Evolutionary conservation across 2,888 invertebrate genomes (phyloP), one percentile per base, ranked within the genome.

Genomic region (Folsomia candida): DNA sequence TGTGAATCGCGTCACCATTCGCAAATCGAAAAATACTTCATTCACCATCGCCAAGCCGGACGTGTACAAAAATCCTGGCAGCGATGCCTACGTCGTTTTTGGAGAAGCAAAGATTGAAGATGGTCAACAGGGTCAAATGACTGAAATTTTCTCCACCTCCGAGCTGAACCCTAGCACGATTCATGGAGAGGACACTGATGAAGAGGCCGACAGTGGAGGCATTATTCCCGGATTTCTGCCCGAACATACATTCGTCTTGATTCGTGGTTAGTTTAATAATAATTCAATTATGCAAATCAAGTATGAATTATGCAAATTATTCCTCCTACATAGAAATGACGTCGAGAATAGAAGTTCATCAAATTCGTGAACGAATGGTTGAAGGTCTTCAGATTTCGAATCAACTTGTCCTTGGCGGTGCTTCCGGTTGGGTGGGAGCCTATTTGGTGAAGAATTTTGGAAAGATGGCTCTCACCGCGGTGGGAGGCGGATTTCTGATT

Each of bases 101-200:
- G 99, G 99, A 63, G 99, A 99, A 86, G 98, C 99, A 28, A 99
- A 99, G 89, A 98, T 99, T 81, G 99, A 99, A 86, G 99, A 99
- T 87, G 95, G 95, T 68, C 98, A 98, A 82, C 98, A 99, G 84
- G 92, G 92, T 62, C 92, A 96, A 83, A 94, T 97, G 84, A 95
- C 96, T 1, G 93, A 94, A 84, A 89, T 89, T n/a, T 89, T 91
- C 63, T 88, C 91, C 2, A 81, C 81, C 58, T 88, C 89, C 28
- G 90, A 89, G 58, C 75, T 76, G 37, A 76, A 75, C 51, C 62
- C 76, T n/a, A n/a, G n/a, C n/a, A n/a, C n/a, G n/a, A n/a, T n/a
- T n/a, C n/a, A n/a, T n/a, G n/a, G n/a, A 4, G 62, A 62, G 11
- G 4, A 4, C 20, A 11, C 20, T 57, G 22, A 22, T 57, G 22